phyloP scores from a whole-genome alignment of 2,888 invertebrate genomes.

The Synanthedon formicaeformis region DNA sequence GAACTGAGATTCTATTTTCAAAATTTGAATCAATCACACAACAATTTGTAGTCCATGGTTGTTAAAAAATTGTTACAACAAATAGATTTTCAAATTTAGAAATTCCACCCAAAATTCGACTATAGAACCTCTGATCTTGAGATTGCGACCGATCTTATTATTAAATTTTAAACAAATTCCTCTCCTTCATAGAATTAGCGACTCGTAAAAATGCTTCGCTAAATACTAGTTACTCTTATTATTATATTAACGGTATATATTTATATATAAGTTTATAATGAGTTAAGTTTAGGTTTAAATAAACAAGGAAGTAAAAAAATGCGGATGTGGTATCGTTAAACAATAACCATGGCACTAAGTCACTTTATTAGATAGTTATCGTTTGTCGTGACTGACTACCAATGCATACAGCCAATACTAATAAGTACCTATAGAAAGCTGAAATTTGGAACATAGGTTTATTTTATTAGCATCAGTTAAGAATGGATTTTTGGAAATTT shows the following conservation, averaged over 20 bases:
- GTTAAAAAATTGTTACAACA: neutral
- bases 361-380: no score
- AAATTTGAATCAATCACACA: slow-evolving; percentile 22
- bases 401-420: no score
- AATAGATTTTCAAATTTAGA: neutral
- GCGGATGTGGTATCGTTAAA: no score
- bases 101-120: slow-evolving; percentile 29
- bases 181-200: slow-evolving; percentile 66
- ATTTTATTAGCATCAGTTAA: no score
- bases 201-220: slow-evolving; percentile 57
- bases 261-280: slow-evolving; percentile 31
- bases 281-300: no score
- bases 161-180: slow-evolving; percentile 26
- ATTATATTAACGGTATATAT: slow-evolving; percentile 37
- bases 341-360: no score
- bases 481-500: no score
- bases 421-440: no score
- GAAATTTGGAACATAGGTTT: no score
- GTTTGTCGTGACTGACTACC: no score
- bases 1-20: slow-evolving; percentile 56
- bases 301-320: no score
- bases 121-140: slow-evolving; percentile 58
- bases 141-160: slow-evolving; percentile 60
- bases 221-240: slow-evolving; percentile 36
- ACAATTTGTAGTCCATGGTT: no score